Percentiles rank a stretch among this genome's conserved stretches.
Conservation (phyloP, 2,113 vertebrate species). For the Mesitornis unicolor region DNA sequence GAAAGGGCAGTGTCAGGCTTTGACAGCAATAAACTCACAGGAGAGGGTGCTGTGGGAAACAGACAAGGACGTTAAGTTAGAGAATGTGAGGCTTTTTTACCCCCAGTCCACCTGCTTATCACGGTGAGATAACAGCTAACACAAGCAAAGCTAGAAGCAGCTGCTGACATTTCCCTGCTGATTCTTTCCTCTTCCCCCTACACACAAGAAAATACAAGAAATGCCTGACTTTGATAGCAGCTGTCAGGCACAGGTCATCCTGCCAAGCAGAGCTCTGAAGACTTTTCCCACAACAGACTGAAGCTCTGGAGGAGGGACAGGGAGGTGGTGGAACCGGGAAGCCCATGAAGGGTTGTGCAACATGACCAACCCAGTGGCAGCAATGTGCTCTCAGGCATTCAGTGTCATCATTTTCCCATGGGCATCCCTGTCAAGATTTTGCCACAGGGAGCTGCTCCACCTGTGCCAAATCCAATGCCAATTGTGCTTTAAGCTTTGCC, state of each 20-base stretch:
- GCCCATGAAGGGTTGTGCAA: not conserved
- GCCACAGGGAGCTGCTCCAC: not conserved
- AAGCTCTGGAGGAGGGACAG: not conserved
- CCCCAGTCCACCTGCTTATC: not conserved
- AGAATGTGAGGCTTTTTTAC: not conserved
- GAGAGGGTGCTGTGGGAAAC: not conserved
- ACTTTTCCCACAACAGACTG: not conserved
- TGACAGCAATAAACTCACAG: not conserved
- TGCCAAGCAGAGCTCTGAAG: not conserved
- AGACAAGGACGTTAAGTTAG: not conserved
- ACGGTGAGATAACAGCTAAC: not conserved
- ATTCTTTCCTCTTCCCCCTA: not conserved
- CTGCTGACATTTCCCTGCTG: conserved; percentile 20
- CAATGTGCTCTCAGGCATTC: not conserved
- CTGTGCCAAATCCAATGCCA: not conserved
- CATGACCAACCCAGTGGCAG: not conserved
- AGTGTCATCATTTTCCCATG: not conserved
- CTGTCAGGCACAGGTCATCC: not conserved
- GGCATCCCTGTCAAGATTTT: not conserved
- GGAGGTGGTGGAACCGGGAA: not conserved
- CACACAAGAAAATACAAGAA: not conserved
- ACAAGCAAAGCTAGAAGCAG: not conserved
- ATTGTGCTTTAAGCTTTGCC: not conserved
- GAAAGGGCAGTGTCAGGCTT: not conserved
- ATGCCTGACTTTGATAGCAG: not conserved